Evolutionary conservation across 2,888 invertebrate genomes (phyloP).

Genomic region (Ctena decussata): DNA sequence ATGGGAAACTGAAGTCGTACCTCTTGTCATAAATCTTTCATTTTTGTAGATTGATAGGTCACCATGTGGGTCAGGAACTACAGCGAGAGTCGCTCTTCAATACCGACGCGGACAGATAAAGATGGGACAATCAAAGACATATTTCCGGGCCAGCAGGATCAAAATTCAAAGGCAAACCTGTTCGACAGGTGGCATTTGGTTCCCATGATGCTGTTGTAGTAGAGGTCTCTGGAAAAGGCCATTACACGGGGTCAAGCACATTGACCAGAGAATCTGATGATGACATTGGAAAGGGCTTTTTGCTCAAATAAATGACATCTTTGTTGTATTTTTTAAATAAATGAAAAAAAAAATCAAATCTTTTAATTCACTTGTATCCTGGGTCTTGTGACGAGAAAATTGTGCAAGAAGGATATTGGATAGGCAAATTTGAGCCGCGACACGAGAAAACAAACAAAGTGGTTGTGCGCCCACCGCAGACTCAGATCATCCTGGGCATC

Average conservation of each 20-base stretch:
- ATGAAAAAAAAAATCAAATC: no score
- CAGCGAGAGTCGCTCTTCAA: conserved; percentile 85
- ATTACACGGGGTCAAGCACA: conserved; percentile 76
- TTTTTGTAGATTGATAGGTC: conserved; percentile 85
- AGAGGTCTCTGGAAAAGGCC: conserved; percentile 84
- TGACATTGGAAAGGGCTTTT: conserved; percentile 82
- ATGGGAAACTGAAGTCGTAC: no score
- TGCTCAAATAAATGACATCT: conserved; percentile 66
- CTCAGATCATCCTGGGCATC: no score
- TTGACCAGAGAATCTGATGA: conserved; percentile 85
- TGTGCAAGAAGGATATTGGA: no score
- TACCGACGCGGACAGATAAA: conserved; percentile 73
- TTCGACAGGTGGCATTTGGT: conserved; percentile 66
- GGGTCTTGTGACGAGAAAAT: no score
- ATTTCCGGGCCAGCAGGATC: conserved; percentile 79
- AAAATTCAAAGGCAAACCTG: conserved; percentile 68
- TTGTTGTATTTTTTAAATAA: no score
- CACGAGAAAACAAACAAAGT: no score
- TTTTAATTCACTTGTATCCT: no score
- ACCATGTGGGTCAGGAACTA: conserved; percentile 86
- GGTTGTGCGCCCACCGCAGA: no score
- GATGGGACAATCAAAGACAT: conserved; percentile 77
- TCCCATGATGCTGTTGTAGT: conserved; percentile 83
- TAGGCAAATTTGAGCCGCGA: no score
- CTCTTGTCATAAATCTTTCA: no score